phyloP scores from a whole-genome alignment of 1,140 invertebrate genomes.

The Lucilia cuprina region DNA sequence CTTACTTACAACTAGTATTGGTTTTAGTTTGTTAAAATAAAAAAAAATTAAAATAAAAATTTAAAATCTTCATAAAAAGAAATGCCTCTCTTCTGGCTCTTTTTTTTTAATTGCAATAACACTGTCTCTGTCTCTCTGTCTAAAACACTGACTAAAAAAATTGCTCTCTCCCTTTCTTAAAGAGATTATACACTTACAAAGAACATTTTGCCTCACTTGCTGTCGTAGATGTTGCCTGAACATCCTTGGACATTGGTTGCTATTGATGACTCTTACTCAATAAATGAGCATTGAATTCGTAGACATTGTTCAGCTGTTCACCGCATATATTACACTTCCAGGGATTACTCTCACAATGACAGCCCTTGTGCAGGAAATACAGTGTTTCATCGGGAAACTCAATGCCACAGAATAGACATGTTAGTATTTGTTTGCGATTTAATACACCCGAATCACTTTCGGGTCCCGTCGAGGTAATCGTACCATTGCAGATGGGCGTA shows the following conservation, averaged over 20 bases:
- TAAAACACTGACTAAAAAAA: neutral
- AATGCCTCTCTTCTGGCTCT: conserved; percentile 20
- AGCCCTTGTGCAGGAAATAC: conserved; percentile 96
- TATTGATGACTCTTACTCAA: conserved; percentile 90
- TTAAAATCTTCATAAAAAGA: neutral
- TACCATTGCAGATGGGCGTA: conserved; percentile 67
- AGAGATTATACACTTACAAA: neutral
- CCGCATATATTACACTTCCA: conserved; percentile 99
- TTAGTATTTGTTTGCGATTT: conserved; percentile 66
- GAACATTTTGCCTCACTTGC: neutral
- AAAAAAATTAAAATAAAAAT: neutral
- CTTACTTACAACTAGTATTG: conserved; percentile 10
- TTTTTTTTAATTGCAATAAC: neutral
- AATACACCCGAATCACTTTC: conserved; percentile 63
- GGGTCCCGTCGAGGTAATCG: conserved; percentile 72
- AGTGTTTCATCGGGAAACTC: conserved; percentile 93
- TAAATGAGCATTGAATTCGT: conserved; percentile 96
- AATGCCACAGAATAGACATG: conserved; percentile 90
- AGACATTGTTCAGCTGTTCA: conserved; percentile 89
- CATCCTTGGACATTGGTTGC: conserved; percentile 54
- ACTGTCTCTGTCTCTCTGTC: neutral
- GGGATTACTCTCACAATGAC: conserved; percentile 94
- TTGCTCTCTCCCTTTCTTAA: too few relatives aligned
- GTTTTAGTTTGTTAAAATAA: conserved; percentile 1
- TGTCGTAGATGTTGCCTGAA: conserved; percentile 4